A percentile compares a stretch with the other conserved stretches of the same genome.
Evolutionary conservation across 2,888 invertebrate genomes (phyloP).

Genomic region (Dynastes tityus): DNA sequence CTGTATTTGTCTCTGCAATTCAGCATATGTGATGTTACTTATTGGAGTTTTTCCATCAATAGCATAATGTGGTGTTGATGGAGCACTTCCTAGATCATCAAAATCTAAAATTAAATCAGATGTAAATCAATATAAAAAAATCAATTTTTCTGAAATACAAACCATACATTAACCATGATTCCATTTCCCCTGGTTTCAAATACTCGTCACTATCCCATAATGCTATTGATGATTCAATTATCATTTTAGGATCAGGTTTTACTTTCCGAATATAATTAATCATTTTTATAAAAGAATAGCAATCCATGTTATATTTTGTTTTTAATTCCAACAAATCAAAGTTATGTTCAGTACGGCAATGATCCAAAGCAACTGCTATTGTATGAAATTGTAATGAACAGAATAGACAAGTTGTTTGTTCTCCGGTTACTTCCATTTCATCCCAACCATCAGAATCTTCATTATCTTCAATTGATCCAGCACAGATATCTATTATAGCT

Average conservation of each 20-base stretch:
- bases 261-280: constrained; percentile 85
- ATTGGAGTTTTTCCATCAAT: constrained; percentile 70
- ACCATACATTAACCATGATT: constrained; percentile 90
- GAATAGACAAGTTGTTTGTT: constrained; percentile 80
- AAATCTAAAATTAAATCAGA: constrained; percentile 67
- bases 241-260: constrained; percentile 74
- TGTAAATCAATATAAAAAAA: constrained; percentile 34
- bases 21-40: constrained; percentile 67
- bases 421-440: constrained; percentile 72
- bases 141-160: constrained; percentile 59
- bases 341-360: constrained; percentile 78
- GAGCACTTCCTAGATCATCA: constrained; percentile 71
- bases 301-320: constrained; percentile 82
- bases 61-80: constrained; percentile 70
- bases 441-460: constrained; percentile 73
- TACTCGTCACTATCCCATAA: constrained; percentile 86
- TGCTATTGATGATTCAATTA: constrained; percentile 70
- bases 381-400: constrained; percentile 77
- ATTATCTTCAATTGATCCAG: constrained; percentile 55
- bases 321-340: constrained; percentile 80
- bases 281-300: constrained; percentile 86
- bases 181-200: constrained; percentile 83
- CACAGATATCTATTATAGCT: constrained; percentile 45
- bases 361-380: constrained; percentile 78
- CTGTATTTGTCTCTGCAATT: constrained; percentile 68